Conservation (phyloP, 2,113 vertebrate species). For the Cheilinus undulatus region DNA sequence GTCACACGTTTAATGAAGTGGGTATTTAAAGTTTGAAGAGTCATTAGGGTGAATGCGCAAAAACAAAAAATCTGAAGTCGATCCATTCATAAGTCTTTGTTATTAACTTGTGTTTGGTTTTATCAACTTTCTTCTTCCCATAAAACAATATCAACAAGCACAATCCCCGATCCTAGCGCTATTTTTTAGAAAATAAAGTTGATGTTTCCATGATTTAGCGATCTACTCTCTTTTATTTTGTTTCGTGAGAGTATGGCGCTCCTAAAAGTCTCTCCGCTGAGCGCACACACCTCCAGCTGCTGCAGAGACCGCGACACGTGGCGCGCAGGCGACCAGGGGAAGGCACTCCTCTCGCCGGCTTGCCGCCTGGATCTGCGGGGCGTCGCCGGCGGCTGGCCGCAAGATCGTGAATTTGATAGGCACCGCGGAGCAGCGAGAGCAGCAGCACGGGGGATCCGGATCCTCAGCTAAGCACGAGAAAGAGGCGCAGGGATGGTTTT, state of each 20-base stretch:
- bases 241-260: background rate
- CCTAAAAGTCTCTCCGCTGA: slow-evolving; percentile 40
- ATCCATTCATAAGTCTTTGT: background rate
- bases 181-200: no score
- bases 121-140: background rate
- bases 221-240: no score
- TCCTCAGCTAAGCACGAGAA: slow-evolving; percentile 19
- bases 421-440: slow-evolving; percentile 28
- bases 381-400: slow-evolving; percentile 75
- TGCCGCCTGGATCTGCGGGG: slow-evolving; percentile 81
- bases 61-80: background rate
- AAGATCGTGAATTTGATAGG: slow-evolving; percentile 75
- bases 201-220: no score
- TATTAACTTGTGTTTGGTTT: background rate
- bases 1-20: no score
- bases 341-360: slow-evolving; percentile 79
- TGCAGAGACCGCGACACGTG: slow-evolving; percentile 83
- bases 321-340: slow-evolving; percentile 81
- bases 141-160: background rate
- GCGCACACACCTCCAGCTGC: slow-evolving; percentile 80
- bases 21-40: background rate
- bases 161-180: no score
- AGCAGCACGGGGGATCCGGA: slow-evolving; percentile 21
- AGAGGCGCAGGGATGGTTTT: background rate
- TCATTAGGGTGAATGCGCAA: background rate